phyloP scores from a whole-genome alignment of 2,888 invertebrate genomes.

The Epicampocera succincta region DNA sequence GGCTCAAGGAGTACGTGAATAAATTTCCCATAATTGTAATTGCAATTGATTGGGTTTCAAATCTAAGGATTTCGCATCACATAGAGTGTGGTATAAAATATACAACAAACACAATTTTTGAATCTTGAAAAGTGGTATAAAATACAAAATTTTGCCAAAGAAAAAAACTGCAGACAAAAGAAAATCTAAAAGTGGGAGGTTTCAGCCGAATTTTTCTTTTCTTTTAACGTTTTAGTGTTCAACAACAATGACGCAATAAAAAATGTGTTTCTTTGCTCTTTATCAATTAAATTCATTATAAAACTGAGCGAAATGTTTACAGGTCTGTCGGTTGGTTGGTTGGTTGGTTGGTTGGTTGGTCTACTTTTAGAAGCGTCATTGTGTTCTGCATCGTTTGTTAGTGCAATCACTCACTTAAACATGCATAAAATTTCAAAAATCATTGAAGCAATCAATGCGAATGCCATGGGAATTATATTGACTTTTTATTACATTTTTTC shows the following conservation, averaged over 20 bases:
- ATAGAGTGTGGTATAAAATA: too few species aligned
- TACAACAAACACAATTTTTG: too few species aligned
- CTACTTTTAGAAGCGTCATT: slow-evolving; percentile 19
- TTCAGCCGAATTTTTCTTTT: slow-evolving; percentile 15
- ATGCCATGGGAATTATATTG: slow-evolving; percentile 64
- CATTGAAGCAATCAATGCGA: slow-evolving; percentile 62
- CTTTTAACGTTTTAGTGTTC: slow-evolving; percentile 22
- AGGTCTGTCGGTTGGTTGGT: too few species aligned
- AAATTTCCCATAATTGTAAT: too few species aligned
- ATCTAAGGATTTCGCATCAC: background rate
- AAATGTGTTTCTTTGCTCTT: slow-evolving; percentile 10
- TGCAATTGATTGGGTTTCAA: background rate
- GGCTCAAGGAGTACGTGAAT: too few species aligned
- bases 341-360: too few species aligned
- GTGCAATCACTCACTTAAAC: background rate
- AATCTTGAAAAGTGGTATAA: too few species aligned
- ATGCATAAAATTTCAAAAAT: slow-evolving; percentile 31
- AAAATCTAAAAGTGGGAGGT: background rate
- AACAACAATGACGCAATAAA: slow-evolving; percentile 62
- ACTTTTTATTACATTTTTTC: slow-evolving; percentile 29
- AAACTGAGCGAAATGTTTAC: slow-evolving; percentile 14
- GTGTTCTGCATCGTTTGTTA: background rate
- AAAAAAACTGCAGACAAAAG: background rate
- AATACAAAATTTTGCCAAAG: too few species aligned
- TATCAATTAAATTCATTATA: slow-evolving; percentile 55